Evolutionary conservation across 1,140 invertebrate genomes (phyloP), one percentile per base, ranked within the genome.

Genomic region (Sminthurides bifidus): DNA sequence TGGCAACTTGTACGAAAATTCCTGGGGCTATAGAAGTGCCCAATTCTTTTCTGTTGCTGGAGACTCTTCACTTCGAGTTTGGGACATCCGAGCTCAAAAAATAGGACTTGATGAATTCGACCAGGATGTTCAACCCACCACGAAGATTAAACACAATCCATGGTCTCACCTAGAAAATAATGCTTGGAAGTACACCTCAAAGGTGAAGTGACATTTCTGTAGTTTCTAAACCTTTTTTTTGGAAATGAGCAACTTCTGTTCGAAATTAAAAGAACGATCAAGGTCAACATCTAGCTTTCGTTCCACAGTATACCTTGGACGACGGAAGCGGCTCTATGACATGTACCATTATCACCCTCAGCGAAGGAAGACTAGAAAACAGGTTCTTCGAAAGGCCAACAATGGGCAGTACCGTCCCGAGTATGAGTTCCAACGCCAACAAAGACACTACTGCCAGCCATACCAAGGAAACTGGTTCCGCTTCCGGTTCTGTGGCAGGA

Each of bases 161-260:
- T 62, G 56, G 56, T 14, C 35, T 29, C 60, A 62, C 48, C 33
- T 62, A 15, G 56, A 62, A 35, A 62, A 62, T 38, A 62, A 62
- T 30, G 26, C 46, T 14, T 62, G 60, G 60, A 62, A 62, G 44
- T 58, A 19, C 24, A n/a, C 54, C 0, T 14, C 38, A 3, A 60
- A 50, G 46, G 58, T 59, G 30, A 27, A n/a, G n/a, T n/a, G 19
- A 12, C 5, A 27, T 15, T 27, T 49, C 49, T 15, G n/a, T n/a
- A n/a, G n/a, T n/a, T n/a, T n/a, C n/a, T 44, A 49, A 29, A 27
- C 27, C 23, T 14, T 8, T 8, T 27, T 12, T 49, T 10, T 49
- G 29, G 12, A 27, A 49, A 44, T 21, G 10, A 44, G 12, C 17
- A 37, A 37, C 17, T 37, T 26, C 17, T 19, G 21, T 26, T 14